Evolutionary conservation across 2,888 invertebrate genomes (phyloP), one percentile per base, ranked within the genome.

Genomic region (Disparrhopalites patrizii): DNA sequence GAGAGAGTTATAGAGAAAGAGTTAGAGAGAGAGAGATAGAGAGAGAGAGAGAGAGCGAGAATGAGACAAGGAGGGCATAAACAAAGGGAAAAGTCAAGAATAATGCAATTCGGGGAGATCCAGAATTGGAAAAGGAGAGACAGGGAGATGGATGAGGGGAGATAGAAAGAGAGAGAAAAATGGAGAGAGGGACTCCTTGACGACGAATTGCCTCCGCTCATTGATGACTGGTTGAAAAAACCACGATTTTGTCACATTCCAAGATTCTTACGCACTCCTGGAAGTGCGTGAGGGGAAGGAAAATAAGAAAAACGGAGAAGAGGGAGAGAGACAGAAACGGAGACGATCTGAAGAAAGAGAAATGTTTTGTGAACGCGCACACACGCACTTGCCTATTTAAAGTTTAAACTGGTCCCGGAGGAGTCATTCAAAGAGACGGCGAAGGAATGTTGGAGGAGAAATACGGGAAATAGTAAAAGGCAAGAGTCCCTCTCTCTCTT

Each of bases 161-260:
- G n/a, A 18, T 8, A 10, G 30, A 31, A 30, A 52, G 28, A 15
- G 31, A 52, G 28, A 20, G 13, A 31, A 8, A 51, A 8, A 36
- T 36, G 36, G 13, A 36, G 36, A 36, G 10, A 13, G 13, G 36
- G 36, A 36, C 8, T 36, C 8, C 8, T 10, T 15, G 18, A 38
- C n/a, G 27, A 51, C n/a, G 55, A 56, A 20, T 33, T 20, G 55
- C 52, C 28, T n/a, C 40, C 18, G 15, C 40, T 40, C 18, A 40
- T 40, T 40, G 40, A 40, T 40, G 40, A 40, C 40, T 40, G 40
- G 40, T 40, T 40, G 50, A 52, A 52, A 28, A 33, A n/a, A 36
- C 36, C 33, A 31, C 50, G 50, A 60, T 60, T 60, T 47, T 60
- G 60, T 60, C 27, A 60, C 60, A 60, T 60, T 60, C 60, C 60